Conservation (phyloP, 2,888 invertebrate genomes). For the Chrysina gloriosa region DNA sequence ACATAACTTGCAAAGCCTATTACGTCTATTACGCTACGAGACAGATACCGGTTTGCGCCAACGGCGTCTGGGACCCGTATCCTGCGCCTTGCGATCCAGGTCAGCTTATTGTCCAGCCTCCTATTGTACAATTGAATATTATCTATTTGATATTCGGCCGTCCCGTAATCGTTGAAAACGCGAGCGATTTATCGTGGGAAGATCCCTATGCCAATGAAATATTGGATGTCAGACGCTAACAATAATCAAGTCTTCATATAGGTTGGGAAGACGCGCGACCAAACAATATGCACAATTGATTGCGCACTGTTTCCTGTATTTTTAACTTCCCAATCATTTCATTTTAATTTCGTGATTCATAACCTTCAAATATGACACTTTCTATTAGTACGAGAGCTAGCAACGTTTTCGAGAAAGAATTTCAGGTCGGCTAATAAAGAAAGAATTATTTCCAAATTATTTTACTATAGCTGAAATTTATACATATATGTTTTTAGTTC, state of each 20-base stretch:
- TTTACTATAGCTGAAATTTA: no score
- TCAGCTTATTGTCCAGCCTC: slow-evolving; percentile 8
- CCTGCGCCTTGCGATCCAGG: slow-evolving; percentile 1
- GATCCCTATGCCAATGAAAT: neutral
- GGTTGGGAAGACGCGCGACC: neutral
- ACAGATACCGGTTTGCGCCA: neutral
- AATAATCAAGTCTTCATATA: neutral
- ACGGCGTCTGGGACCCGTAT: neutral
- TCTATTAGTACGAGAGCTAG: no score
- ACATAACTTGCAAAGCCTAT: slow-evolving; percentile 6
- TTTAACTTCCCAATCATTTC: no score
- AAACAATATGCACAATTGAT: no score
- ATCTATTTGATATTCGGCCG: slow-evolving; percentile 3
- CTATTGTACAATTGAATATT: neutral
- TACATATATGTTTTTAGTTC: no score
- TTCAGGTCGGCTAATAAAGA: no score
- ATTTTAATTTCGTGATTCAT: no score
- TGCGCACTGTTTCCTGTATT: no score
- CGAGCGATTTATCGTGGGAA: neutral
- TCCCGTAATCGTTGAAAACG: neutral
- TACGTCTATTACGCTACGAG: neutral
- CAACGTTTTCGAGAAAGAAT: no score
- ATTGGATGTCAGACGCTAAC: slow-evolving; percentile 9
- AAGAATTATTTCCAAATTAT: no score
- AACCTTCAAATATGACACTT: no score